Percentiles rank a stretch among this genome's conserved stretches.
phyloP scores from a whole-genome alignment of 2,888 invertebrate species.

The Cephalotes varians region DNA sequence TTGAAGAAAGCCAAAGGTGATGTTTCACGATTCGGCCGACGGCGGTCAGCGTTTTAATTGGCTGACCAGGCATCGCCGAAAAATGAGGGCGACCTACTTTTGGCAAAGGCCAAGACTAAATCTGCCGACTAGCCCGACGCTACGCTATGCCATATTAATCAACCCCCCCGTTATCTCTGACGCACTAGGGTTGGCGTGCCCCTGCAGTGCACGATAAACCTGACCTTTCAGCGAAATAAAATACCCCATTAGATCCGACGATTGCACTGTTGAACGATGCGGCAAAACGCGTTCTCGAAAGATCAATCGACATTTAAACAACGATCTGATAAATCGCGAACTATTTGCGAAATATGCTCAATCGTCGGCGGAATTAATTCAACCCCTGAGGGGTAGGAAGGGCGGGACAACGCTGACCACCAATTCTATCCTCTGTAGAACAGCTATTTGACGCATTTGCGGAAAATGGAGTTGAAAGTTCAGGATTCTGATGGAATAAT shows the following conservation, averaged over 20 bases:
- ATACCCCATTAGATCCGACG: slow-evolving; percentile 7
- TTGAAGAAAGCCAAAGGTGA: neutral
- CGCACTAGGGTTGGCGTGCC: neutral
- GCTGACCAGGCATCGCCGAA: slow-evolving; percentile 13
- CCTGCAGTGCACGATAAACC: neutral
- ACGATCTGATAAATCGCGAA: neutral
- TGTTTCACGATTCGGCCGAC: neutral
- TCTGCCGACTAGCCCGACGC: neutral
- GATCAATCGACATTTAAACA: slow-evolving; percentile 16
- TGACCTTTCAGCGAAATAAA: slow-evolving; percentile 42
- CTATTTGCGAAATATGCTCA: neutral
- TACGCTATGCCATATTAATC: slow-evolving; percentile 32
- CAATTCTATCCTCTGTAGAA: neutral
- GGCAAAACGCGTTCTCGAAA: neutral
- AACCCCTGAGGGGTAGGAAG: no score
- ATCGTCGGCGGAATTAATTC: slow-evolving; percentile 22
- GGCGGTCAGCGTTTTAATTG: slow-evolving; percentile 32
- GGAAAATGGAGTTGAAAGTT: neutral
- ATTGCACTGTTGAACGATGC: neutral
- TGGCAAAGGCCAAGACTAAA: slow-evolving; percentile 46
- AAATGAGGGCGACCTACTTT: slow-evolving; percentile 6
- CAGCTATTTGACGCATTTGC: neutral
- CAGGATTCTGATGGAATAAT: neutral
- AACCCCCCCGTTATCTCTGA: slow-evolving; percentile 20
- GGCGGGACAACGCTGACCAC: neutral